Base-by-base conservation (phyloP, 2,797 vertebrate species). In the Alauda arvensis region DNA sequence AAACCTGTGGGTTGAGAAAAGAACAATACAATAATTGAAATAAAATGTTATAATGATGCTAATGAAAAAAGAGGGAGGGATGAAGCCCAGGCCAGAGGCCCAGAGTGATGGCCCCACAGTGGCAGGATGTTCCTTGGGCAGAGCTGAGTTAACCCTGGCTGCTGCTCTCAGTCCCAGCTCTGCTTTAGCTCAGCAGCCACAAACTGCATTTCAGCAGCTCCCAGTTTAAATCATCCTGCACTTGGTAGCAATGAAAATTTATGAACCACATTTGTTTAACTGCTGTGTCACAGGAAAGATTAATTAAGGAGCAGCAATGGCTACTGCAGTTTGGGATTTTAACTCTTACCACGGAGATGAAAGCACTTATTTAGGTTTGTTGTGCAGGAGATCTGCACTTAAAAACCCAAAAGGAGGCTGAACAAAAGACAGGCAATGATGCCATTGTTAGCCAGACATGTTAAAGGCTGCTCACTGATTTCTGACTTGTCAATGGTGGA, bases 231-330 rank as follows among this genome's bases (percentile, higher is more conserved):
- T 80, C 46, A 20, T 52, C 82, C 63, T 72, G 66, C 63, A n/a
- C 68, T 90, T 68, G 24, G 57, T 88, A n/a, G 24, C 52, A 33
- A 11, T 74, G 93, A 95, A 93, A 91, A 62, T 23, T 37, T 76
- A 26, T 71, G 75, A 45, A 82, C 48, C 39, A 16, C 42, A 7
- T 53, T 84, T 67, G 56, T 71, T 82, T 81, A 39, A 63, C 56
- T 66, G 0, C 23, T 53, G 34, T 70, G 45, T 49, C 13, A 21
- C 6, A 49, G 62, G 61, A 48, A 62, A 37, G 40, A 56, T 63
- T 25, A 48, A 51, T 80, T 52, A 16, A 15, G 25, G 68, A 52
- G 25, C 33, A 67, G 52, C 31, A 71, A 28, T 26, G 13, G 65
- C 39, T 34, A 4, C 33, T 62, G 56, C 53, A 37, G 15, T 28